Evolutionary conservation across 2,113 vertebrate species (phyloP).

Genomic region (Plectropomus leopardus): DNA sequence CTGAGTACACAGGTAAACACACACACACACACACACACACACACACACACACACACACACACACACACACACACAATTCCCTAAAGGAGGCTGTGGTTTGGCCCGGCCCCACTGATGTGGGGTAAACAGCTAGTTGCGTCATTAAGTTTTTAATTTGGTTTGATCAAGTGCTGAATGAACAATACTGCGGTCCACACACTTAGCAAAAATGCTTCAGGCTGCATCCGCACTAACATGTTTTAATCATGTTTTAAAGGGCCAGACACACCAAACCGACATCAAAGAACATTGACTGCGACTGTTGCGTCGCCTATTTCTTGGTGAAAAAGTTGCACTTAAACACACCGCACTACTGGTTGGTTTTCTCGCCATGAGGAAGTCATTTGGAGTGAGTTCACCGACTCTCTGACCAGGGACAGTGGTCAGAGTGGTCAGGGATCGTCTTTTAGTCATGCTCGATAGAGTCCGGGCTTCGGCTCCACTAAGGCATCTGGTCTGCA

Average conservation of each 20-base stretch:
- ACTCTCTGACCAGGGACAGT: conserved; percentile 67
- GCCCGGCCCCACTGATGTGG: background rate
- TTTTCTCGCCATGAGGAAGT: conserved; percentile 64
- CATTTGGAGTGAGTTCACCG: conserved; percentile 62
- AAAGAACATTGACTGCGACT: no score
- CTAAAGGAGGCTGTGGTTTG: conserved; percentile 18
- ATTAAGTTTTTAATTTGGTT: conserved; percentile 33
- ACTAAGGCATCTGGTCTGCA: conserved; percentile 54
- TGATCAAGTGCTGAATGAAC: conserved; percentile 39
- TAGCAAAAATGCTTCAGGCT: conserved; percentile 11
- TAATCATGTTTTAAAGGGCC: no score
- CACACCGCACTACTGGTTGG: conserved; percentile 2
- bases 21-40: conserved; percentile 16
- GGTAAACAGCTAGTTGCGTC: conserved; percentile 33
- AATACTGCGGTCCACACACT: background rate
- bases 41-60: background rate
- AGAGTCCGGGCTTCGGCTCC: conserved; percentile 51
- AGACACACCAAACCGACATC: no score
- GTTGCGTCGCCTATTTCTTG: no score
- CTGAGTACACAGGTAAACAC: conserved; percentile 35
- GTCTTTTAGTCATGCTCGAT: conserved; percentile 70
- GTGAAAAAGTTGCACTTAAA: no score
- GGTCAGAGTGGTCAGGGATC: no score
- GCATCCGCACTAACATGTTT: no score
- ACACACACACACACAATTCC: conserved; percentile 10